Base-by-base conservation (phyloP, 2,113 vertebrate genomes). In the Sorex araneus region DNA sequence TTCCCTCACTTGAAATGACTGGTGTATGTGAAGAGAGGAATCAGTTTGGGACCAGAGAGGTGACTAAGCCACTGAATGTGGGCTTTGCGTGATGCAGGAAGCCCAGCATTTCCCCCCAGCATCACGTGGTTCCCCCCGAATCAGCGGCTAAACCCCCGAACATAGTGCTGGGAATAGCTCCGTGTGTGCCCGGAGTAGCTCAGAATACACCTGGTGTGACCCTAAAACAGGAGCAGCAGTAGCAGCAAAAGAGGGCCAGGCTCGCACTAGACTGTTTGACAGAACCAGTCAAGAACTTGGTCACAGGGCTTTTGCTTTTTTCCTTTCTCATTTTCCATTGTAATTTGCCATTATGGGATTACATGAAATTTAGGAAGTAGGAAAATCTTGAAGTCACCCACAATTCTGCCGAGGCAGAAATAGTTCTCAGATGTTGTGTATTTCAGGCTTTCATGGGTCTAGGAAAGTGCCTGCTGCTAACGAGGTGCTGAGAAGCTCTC, bases 341-440 rank as follows among this genome's bases (percentile, higher is more conserved):
- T 78, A 77, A 81, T 47, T 92, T 90, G 82, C 4, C 15, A 54
- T 86, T 75, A 43, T 21, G 82, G 15, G 70, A 64, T 83, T 85
- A 87, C 12, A 21, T 87, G 76, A 84, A 84, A 84, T 77, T 87
- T 90, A 84, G 30, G 27, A 90, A 88, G 4, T 67, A 87, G 79
- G 73, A 76, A 93, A 93, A 67, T 21, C 66, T 60, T 30, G 87
- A 91, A 89, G 81, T 82, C 64, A 73, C 57, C 57, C 36, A 3
- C 78, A 91, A 85, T 81, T 89, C 76, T 34, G 30, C 78, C 15
- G 47, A 78, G 30, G 50, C 73, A 28, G 64, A 77, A 90, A 64
- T 88, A 70, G 40, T 80, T 18, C 60, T 92, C n/a, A 88, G 40
- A 45, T 90, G 40, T 85, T 79, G 70, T 84, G 23, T 54, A 1